Percentiles rank a stretch among this genome's conserved stretches.
phyloP scores from a whole-genome alignment of 2,888 invertebrate species.

The Sarcophaga rosellei region DNA sequence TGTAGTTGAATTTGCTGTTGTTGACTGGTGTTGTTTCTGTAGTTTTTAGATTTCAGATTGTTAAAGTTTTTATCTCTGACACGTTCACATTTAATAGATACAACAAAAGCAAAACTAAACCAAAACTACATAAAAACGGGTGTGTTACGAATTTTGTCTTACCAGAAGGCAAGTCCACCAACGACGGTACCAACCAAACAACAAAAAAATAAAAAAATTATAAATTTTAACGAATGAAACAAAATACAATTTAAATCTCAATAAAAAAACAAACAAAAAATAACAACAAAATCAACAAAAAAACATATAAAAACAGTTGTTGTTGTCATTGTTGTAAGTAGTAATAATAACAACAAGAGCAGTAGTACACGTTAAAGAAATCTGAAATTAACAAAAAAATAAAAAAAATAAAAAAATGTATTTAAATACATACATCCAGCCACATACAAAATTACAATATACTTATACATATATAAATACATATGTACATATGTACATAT shows the following conservation, averaged over 20 bases:
- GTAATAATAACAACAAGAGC: conserved; percentile 13
- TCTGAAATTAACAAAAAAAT: conserved; percentile 1
- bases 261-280: not conserved
- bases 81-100: conserved; percentile 42
- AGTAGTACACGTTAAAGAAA: conserved; percentile 26
- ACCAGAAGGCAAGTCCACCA: not conserved
- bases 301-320: not conserved
- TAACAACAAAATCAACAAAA: not conserved
- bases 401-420: not conserved
- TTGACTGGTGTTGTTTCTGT: not conserved
- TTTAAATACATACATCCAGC: conserved; percentile 5
- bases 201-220: conserved; percentile 19
- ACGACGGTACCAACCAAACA: not conserved
- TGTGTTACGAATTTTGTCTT: conserved; percentile 45
- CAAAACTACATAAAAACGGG: conserved; percentile 35
- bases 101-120: not conserved
- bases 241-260: conserved; percentile 16
- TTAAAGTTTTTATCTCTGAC: conserved; percentile 44
- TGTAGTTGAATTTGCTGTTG: conserved; percentile 25
- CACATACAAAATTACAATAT: not conserved
- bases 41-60: conserved; percentile 38
- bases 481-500: not conserved
- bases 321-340: not conserved
- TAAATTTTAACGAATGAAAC: conserved; percentile 31
- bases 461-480: not conserved